Conservation (phyloP, 2,888 invertebrate genomes). For the Boloria euphrosyne region DNA sequence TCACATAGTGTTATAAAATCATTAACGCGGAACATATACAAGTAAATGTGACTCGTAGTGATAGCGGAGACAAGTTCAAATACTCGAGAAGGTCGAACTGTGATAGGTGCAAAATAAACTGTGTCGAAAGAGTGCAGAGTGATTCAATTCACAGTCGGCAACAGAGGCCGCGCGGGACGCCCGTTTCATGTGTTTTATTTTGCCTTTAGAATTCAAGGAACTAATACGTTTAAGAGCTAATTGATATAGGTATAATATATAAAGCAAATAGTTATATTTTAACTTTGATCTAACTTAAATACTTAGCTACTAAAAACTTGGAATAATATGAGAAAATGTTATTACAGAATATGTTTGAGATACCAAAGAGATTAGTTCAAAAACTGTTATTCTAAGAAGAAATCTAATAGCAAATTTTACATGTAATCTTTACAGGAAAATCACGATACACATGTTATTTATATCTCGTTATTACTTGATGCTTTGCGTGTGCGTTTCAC, state of each 20-base stretch:
- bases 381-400: no score
- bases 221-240: neutral
- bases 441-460: no score
- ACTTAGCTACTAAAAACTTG: no score
- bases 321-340: no score
- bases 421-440: no score
- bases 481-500: neutral
- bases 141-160: constrained; percentile 28
- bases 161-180: constrained; percentile 10
- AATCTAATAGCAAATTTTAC: no score
- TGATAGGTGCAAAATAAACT: constrained; percentile 55
- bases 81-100: constrained; percentile 64
- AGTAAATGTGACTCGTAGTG: constrained; percentile 32
- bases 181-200: constrained; percentile 3
- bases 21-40: constrained; percentile 41
- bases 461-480: no score
- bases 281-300: no score
- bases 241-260: neutral
- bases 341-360: no score
- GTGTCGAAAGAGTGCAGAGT: constrained; percentile 50
- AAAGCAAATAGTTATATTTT: no score
- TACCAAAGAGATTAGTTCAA: no score
- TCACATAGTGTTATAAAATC: constrained; percentile 41
- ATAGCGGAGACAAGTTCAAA: constrained; percentile 62
- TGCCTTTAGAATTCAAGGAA: neutral